Conservation (phyloP, 2,888 invertebrate species). For the Lycaena phlaeas region DNA sequence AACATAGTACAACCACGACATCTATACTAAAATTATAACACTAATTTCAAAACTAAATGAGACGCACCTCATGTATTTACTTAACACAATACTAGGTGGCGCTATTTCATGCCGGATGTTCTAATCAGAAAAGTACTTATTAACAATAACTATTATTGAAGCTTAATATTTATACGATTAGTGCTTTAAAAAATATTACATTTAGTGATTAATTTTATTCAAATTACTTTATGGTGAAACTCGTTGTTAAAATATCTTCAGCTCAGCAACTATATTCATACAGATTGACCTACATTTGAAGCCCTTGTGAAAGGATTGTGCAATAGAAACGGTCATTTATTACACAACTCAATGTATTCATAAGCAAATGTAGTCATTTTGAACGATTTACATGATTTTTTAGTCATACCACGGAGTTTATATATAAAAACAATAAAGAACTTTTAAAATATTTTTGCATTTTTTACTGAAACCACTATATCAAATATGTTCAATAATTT, state of each 20-base stretch:
- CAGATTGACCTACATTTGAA: constrained; percentile 70
- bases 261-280: constrained; percentile 50
- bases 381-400: constrained; percentile 51
- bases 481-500: constrained; percentile 8
- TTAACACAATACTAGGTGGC: constrained; percentile 23
- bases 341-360: constrained; percentile 67
- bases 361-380: constrained; percentile 61
- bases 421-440: constrained; percentile 29
- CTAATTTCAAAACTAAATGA: not conserved
- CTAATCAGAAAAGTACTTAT: constrained; percentile 11
- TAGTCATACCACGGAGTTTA: constrained; percentile 23
- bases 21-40: not conserved
- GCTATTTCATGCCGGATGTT: constrained; percentile 23
- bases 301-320: constrained; percentile 75
- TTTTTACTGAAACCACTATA: constrained; percentile 4
- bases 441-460: constrained; percentile 25
- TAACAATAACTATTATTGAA: constrained; percentile 5
- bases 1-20: too few relatives aligned
- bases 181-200: not conserved
- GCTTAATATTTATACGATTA: not conserved
- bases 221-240: not conserved
- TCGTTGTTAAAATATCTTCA: constrained; percentile 20
- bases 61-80: not conserved
- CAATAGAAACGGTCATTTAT: constrained; percentile 73
- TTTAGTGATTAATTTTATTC: not conserved